Evolutionary conservation across 2,113 vertebrate species (phyloP), one percentile per base, ranked within the genome.

Genomic region (Scatophagus argus): DNA sequence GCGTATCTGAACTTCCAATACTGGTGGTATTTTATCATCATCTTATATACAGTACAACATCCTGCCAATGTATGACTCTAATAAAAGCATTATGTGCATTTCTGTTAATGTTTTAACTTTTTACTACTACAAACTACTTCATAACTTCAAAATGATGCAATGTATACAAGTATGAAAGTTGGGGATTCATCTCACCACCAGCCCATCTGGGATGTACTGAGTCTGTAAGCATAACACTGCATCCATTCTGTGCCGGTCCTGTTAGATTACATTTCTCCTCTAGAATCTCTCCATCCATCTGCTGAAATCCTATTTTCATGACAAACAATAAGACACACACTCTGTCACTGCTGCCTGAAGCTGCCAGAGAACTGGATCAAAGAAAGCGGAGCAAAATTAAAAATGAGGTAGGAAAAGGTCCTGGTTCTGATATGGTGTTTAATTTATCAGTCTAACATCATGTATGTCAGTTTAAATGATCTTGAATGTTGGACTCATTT

Each of bases 251-350:
- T 74, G 51, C 38, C 23, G 23, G 58, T 87, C 61, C 49, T 74
- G 77, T 79, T 54, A 71, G 74, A 90, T 84, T 81, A 62, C 55
- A 87, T 86, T 84, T 86, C 65, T 77, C 69, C 41, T 63, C 29
- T 58, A 73, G 65, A 85, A 85, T 86, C 62, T 69, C 38, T 79
- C 74, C 77, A 85, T 88, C 83, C 73, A 87, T 91, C 85, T 79
- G 73, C 76, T 68, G 79, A 79, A 90, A 89, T 89, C 85, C 81
- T 74, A 85, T 87, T 88, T 88, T 79, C 71, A 81, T 90, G 83
- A 86, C 82, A 77, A 81, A 90, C 74, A 84, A 73, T 84, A 66
- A 83, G 64, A 74, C 16, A 78, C 70, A 62, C 80, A 51, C 77
- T 88, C 76, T 75, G 74, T 82, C 73, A 81, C 61, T 63, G 70